These are phyloP conservation scores for Himalopsyche kuldschensis DNA, from an alignment of 2,888 invertebrate genomes.

Conservation along the genomic window DNA sequence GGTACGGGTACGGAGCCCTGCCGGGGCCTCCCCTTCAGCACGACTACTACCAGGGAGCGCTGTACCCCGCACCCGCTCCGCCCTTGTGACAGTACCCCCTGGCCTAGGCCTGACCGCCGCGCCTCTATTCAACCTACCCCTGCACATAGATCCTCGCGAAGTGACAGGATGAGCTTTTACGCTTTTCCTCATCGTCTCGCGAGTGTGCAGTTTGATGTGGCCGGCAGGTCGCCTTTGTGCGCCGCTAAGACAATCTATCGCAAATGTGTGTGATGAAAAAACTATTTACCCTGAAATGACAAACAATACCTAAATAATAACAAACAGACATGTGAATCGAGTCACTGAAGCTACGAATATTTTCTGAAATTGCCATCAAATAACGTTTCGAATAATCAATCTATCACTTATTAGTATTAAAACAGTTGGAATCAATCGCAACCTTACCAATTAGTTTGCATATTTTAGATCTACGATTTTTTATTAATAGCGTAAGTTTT, in stretches of 20 bases:
- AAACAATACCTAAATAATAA: neutral
- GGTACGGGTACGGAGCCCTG: slow-evolving; percentile 57
- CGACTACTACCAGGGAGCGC: slow-evolving; percentile 81
- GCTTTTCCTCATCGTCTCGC: neutral
- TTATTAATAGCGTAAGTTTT: neutral
- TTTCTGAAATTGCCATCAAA: neutral
- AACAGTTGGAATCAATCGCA: neutral
- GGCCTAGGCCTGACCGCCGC: slow-evolving; percentile 66
- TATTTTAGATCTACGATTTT: neutral
- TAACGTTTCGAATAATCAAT: neutral
- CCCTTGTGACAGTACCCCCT: slow-evolving; percentile 92
- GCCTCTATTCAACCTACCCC: neutral
- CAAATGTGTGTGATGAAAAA: neutral
- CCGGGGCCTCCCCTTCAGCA: slow-evolving; percentile 62
- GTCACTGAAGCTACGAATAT: neutral
- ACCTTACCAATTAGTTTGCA: neutral
- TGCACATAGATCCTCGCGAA: neutral
- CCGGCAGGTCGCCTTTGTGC: neutral
- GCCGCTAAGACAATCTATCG: neutral
- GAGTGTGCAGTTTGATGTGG: neutral
- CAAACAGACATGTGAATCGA: neutral
- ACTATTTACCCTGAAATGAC: neutral
- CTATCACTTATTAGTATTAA: neutral
- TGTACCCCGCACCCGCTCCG: slow-evolving; percentile 71
- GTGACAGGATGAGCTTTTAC: neutral